Evolutionary conservation across 2,888 invertebrate genomes (phyloP).

Genomic region (Ophioninae sp.): DNA sequence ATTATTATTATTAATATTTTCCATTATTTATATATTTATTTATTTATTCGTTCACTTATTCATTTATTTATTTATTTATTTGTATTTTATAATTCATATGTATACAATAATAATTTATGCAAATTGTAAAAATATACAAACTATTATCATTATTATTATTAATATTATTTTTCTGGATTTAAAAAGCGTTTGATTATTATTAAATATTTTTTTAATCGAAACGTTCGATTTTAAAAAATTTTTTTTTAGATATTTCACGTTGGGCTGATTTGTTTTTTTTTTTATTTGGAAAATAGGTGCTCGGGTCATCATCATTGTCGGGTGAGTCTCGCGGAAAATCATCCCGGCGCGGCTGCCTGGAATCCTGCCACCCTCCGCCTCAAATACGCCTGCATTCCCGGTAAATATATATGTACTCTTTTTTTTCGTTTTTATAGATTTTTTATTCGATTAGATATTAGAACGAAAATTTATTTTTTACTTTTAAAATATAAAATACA

Average conservation of each 20-base stretch:
- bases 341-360: conserved; percentile 85
- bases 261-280: conserved; percentile 8
- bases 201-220: no score
- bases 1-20: no score
- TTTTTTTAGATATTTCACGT: conserved; percentile 46
- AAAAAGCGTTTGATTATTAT: no score
- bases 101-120: no score
- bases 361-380: conserved; percentile 86
- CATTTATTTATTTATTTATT: no score
- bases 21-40: no score
- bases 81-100: no score
- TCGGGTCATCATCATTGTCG: conserved; percentile 89
- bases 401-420: conserved; percentile 80
- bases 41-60: no score
- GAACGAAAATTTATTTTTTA: not conserved
- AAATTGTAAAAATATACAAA: no score
- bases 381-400: conserved; percentile 89
- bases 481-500: no score
- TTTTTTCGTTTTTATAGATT: not conserved
- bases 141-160: no score
- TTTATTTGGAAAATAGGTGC: conserved; percentile 83
- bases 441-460: not conserved
- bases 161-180: no score
- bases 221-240: not conserved
- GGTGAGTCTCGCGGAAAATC: conserved; percentile 86